Evolutionary conservation across 2,113 vertebrate species (phyloP).

Genomic region (Ploceus nigricollis): DNA sequence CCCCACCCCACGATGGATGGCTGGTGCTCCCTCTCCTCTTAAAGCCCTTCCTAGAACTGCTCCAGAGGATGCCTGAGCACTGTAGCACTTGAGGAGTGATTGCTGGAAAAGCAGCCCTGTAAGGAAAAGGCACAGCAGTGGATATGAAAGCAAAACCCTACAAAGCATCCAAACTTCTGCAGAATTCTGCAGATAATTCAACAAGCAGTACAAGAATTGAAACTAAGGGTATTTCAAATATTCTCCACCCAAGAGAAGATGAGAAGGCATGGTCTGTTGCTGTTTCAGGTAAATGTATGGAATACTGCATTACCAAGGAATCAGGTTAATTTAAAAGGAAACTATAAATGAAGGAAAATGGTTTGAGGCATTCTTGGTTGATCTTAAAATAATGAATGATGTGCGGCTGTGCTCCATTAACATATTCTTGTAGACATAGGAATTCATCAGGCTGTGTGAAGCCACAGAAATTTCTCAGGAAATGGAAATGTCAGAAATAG

Average conservation of each 20-base stretch:
- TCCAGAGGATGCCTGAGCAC: neutral
- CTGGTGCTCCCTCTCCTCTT: neutral
- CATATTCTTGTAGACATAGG: neutral
- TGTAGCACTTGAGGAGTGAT: neutral
- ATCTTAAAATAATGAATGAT: neutral
- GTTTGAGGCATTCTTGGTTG: neutral
- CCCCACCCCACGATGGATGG: accelerated
- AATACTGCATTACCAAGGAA: neutral
- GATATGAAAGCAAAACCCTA: neutral
- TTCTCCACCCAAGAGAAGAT: neutral
- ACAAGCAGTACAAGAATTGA: neutral
- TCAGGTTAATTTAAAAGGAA: neutral
- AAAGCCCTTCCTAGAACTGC: neutral
- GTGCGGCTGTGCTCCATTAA: neutral
- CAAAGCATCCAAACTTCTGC: neutral
- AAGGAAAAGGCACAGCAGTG: neutral
- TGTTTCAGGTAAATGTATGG: neutral
- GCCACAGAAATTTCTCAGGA: neutral
- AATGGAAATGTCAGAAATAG: neutral
- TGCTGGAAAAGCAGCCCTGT: neutral
- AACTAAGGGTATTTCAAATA: neutral
- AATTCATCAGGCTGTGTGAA: neutral
- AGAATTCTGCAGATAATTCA: neutral
- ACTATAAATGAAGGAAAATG: neutral
- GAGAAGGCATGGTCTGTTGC: neutral